A percentile compares a stretch with the other conserved stretches of the same genome.
These are phyloP conservation scores for Cetonia aurata DNA, from an alignment of 2,888 invertebrate species.

Conservation along the genomic window DNA sequence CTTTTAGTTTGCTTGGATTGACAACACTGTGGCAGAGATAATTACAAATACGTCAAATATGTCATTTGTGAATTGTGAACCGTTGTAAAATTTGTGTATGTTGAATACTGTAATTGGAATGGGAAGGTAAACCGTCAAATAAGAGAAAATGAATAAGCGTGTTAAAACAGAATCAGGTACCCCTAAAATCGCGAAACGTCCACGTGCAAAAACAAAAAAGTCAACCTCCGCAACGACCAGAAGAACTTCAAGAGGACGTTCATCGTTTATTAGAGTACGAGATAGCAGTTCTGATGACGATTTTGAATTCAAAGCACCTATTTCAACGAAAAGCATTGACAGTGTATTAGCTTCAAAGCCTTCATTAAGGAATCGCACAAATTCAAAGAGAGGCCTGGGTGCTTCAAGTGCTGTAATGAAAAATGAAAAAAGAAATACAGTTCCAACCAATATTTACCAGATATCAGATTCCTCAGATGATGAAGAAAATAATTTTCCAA, in stretches of 20 bases:
- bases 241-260: background rate
- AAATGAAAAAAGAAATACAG: background rate
- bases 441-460: constrained; percentile 3
- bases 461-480: constrained; percentile 33
- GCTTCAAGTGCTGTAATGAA: background rate
- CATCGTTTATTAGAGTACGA: background rate
- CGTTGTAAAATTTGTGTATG: background rate
- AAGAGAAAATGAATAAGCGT: constrained; percentile 9
- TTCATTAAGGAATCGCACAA: background rate
- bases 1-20: no score
- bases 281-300: constrained; percentile 10
- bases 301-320: constrained; percentile 1
- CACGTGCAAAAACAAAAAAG: background rate
- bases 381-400: no score
- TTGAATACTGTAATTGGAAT: background rate
- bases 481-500: background rate
- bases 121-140: background rate
- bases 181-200: background rate
- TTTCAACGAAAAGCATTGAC: background rate
- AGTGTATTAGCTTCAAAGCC: background rate
- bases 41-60: no score
- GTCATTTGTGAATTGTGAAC: no score
- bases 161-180: constrained; percentile 5
- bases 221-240: background rate
- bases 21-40: no score